Conservation (phyloP, 35 echinoderm and acorn worm species). For the Ophioderma brevispina region DNA sequence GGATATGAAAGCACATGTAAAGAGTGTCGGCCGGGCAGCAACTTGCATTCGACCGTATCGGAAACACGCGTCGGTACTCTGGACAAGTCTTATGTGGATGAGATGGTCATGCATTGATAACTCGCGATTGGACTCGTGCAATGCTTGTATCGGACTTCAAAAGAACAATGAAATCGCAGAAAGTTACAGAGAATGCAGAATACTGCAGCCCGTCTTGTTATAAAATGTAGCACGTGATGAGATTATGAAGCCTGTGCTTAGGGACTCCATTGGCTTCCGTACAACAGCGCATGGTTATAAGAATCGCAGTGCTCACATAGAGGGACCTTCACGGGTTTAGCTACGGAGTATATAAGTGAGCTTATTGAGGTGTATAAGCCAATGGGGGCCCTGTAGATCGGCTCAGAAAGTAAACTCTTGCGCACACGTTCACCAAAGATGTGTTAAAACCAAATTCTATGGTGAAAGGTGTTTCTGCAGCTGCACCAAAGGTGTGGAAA, state of each 20-base stretch:
- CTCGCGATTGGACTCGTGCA: not conserved
- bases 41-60: not conserved
- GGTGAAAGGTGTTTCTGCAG: no score
- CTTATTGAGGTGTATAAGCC: not conserved
- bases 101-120: not conserved
- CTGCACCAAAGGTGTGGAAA: no score
- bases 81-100: not conserved
- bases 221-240: not conserved
- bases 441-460: no score
- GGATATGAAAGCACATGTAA: not conserved
- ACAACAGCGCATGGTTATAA: not conserved
- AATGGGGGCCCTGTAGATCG: not conserved
- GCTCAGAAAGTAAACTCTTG: no score
- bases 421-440: no score
- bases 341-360: not conserved
- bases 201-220: not conserved
- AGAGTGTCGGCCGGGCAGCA: not conserved
- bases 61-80: not conserved
- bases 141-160: not conserved
- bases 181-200: not conserved
- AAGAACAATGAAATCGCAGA: not conserved
- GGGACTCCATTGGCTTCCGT: not conserved
- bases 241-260: not conserved
- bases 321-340: not conserved
- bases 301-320: not conserved